Evolutionary conservation across 2,113 vertebrate genomes (phyloP), one percentile per base, ranked within the genome.

Genomic region (Aldabrachelys gigantea): DNA sequence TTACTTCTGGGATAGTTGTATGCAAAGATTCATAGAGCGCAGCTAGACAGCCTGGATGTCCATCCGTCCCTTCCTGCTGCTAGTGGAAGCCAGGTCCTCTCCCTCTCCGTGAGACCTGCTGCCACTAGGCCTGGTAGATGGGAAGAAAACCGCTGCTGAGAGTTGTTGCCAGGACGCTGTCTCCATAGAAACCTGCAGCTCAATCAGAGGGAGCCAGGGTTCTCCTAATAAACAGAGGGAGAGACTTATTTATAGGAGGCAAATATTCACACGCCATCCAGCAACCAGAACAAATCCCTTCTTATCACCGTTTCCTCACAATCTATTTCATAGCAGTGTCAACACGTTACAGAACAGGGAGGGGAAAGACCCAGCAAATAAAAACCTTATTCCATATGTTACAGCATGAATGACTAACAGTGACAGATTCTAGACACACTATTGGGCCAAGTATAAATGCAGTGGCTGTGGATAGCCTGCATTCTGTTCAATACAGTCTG

Each of bases 161-260:
- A 88, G 94, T 90, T 3, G 97, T 97, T 97, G 97, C 97, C 96
- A 97, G 96, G 96, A 97, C 96, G 96, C 97, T 84, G 96, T 97
- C 96, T 12, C 95, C 91, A 97, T 97, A 92, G 96, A 72, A 94
- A 97, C 96, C 78, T 47, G 95, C 92, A 69, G 83, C 81, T 92
- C 91, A 84, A 72, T 72, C 84, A 88, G 90, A 92, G 80, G 53
- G 65, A 80, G 54, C 75, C 81, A 12, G 41, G 50, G 56, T 57
- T 76, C 81, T 88, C 72, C 85, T 56, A 41, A n/a, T 65, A 86
- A 88, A 38, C 75, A 59, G 38, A 47, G 44, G 41, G n/a, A 19
- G 54, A 49, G 24, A 80, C 86, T 84, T 84, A 80, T 88, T 88
- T 79, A 57, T 52, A 85, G 83, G 25, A 49, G 47, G 52, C 56